Percentiles rank a stretch among this genome's conserved stretches.
Evolutionary conservation across 2,797 vertebrate species (phyloP).

Genomic region (Xenopus petersii): DNA sequence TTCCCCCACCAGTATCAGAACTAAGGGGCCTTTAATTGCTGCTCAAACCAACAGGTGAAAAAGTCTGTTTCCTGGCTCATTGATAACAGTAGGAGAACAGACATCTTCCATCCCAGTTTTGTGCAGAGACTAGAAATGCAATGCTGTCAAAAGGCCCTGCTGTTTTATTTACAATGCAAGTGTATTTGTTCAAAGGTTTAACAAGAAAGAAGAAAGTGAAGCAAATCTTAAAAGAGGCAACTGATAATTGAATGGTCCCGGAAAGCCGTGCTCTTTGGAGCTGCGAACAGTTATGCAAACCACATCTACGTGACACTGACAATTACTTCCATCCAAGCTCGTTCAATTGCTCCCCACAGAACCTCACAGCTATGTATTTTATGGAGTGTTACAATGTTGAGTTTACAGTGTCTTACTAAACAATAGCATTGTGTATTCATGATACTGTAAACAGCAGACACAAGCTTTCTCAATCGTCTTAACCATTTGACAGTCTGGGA

Average conservation of each 20-base stretch:
- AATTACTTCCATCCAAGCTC: conserved; percentile 30
- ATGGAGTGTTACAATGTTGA: conserved; percentile 31
- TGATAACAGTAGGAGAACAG: conserved; percentile 34
- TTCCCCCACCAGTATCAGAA: conserved; percentile 2
- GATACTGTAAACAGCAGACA: conserved; percentile 17
- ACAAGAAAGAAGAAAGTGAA: conserved; percentile 24
- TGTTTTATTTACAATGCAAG: conserved; percentile 43
- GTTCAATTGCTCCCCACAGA: conserved; percentile 18
- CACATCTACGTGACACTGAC: conserved; percentile 32
- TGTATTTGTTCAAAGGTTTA: conserved; percentile 35
- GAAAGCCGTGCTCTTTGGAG: conserved; percentile 24
- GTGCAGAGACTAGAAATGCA: conserved; percentile 14
- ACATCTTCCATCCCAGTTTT: conserved; percentile 11
- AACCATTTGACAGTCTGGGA: conserved; percentile 2
- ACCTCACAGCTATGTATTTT: conserved; percentile 35
- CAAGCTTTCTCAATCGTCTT: conserved; percentile 8
- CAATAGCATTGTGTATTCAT: conserved; percentile 1
- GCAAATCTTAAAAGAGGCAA: conserved; percentile 36
- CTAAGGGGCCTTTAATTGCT: conserved; percentile 30
- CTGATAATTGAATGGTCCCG: conserved; percentile 25
- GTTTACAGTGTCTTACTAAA: conserved; percentile 12
- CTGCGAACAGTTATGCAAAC: conserved; percentile 36
- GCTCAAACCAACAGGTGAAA: conserved; percentile 17
- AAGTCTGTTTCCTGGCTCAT: conserved; percentile 29
- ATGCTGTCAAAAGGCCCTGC: conserved; percentile 28